Conservation (phyloP, 2,888 invertebrate genomes). For the Meandrusa payeni region DNA sequence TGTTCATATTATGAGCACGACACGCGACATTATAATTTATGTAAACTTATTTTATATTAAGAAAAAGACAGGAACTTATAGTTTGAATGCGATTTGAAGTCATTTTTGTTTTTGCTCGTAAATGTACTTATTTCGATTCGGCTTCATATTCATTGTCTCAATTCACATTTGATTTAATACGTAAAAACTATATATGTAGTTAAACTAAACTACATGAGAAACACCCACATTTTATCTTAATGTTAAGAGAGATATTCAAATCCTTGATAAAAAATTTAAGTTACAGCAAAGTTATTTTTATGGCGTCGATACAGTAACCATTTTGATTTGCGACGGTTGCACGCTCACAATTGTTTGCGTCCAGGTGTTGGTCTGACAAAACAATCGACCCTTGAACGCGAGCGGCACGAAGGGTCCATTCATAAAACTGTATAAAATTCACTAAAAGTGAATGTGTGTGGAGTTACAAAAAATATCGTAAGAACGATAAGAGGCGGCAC, state of each 20-base stretch:
- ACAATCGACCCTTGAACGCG: slow-evolving; percentile 69
- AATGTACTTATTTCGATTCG: too few relatives aligned
- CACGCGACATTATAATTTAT: too few relatives aligned
- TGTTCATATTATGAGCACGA: not conserved
- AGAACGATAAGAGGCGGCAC: slow-evolving; percentile 40
- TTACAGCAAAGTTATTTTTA: slow-evolving; percentile 33
- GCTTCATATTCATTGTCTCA: too few relatives aligned
- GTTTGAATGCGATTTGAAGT: too few relatives aligned
- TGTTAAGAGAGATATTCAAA: too few relatives aligned
- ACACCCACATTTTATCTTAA: too few relatives aligned
- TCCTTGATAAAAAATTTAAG: not conserved
- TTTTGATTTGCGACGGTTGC: slow-evolving; percentile 52
- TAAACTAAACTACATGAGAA: too few relatives aligned
- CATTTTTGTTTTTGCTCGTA: too few relatives aligned
- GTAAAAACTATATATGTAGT: too few relatives aligned
- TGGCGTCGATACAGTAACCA: slow-evolving; percentile 40
- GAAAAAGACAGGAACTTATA: too few relatives aligned
- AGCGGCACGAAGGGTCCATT: slow-evolving; percentile 71
- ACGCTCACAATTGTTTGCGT: slow-evolving; percentile 67
- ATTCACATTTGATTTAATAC: too few relatives aligned
- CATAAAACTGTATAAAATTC: slow-evolving; percentile 65
- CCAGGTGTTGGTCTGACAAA: slow-evolving; percentile 79
- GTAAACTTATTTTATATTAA: too few relatives aligned
- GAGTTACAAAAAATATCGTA: slow-evolving; percentile 46
- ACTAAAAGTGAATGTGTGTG: slow-evolving; percentile 63